Evolutionary conservation across 2,797 vertebrate species (phyloP).

Genomic region (Lutjanus argentimaculatus): DNA sequence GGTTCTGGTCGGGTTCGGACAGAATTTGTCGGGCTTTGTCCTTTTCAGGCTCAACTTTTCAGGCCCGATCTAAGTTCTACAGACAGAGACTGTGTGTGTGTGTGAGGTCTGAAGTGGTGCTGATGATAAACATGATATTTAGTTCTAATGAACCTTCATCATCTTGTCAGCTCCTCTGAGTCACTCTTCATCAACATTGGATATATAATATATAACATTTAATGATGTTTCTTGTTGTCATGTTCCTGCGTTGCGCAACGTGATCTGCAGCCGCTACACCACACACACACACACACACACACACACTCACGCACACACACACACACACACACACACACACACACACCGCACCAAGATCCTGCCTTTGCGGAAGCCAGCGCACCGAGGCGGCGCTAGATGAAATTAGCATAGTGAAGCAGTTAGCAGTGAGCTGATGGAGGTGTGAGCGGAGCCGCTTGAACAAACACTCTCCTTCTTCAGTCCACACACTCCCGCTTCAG

Average conservation of each 20-base stretch:
- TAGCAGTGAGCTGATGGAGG: slow-evolving; percentile 59
- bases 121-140: neutral
- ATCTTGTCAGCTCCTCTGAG: neutral
- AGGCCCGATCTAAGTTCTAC: too few species aligned
- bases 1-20: too few species aligned
- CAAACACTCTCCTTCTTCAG: neutral
- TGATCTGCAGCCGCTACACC: slow-evolving; percentile 51
- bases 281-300: slow-evolving; percentile 3
- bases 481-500: slow-evolving; percentile 26
- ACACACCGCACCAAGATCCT: slow-evolving; percentile 12
- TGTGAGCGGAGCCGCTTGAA: slow-evolving; percentile 50
- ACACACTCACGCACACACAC: neutral
- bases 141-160: neutral
- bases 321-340: slow-evolving; percentile 3
- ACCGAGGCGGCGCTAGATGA: slow-evolving; percentile 73
- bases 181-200: neutral
- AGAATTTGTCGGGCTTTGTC: too few species aligned
- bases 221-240: slow-evolving; percentile 29
- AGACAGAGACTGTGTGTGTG: neutral
- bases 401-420: slow-evolving; percentile 67
- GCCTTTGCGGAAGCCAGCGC: slow-evolving; percentile 77
- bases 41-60: too few species aligned
- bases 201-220: too few species aligned
- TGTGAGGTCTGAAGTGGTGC: neutral
- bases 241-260: slow-evolving; percentile 59